These are phyloP conservation scores for Aegithalos caudatus DNA, from an alignment of 2,113 vertebrate species.

Conservation along the genomic window DNA sequence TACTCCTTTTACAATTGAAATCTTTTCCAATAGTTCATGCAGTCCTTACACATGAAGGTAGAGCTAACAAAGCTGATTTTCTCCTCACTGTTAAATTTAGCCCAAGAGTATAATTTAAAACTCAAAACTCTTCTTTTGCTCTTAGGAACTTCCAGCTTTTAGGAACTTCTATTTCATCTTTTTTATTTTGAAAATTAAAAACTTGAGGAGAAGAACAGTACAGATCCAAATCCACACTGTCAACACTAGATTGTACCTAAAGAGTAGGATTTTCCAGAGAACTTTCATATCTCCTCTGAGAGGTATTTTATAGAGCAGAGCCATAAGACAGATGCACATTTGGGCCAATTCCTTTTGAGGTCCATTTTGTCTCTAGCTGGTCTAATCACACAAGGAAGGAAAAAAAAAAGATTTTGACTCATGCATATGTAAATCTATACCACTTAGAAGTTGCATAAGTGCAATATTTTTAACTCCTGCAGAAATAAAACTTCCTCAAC, in stretches of 20 bases:
- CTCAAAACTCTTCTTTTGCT: neutral
- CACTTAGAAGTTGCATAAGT: neutral
- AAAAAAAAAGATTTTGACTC: neutral
- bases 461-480: neutral
- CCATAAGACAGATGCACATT: neutral
- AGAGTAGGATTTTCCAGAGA: neutral
- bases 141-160: neutral
- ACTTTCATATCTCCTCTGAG: neutral
- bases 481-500: neutral
- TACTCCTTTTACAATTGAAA: neutral
- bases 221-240: neutral
- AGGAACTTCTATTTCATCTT: neutral
- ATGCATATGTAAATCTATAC: neutral
- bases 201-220: neutral
- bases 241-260: neutral
- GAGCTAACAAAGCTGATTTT: neutral
- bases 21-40: neutral
- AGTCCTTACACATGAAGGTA: neutral
- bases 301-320: neutral
- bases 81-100: neutral
- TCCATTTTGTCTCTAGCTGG: neutral
- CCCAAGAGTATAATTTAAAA: neutral
- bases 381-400: neutral
- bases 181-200: neutral
- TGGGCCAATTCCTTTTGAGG: neutral